A percentile compares a stretch with the other conserved stretches of the same genome.
phyloP scores from a whole-genome alignment of 2,113 vertebrate species.

The Ibidorhyncha struthersii region DNA sequence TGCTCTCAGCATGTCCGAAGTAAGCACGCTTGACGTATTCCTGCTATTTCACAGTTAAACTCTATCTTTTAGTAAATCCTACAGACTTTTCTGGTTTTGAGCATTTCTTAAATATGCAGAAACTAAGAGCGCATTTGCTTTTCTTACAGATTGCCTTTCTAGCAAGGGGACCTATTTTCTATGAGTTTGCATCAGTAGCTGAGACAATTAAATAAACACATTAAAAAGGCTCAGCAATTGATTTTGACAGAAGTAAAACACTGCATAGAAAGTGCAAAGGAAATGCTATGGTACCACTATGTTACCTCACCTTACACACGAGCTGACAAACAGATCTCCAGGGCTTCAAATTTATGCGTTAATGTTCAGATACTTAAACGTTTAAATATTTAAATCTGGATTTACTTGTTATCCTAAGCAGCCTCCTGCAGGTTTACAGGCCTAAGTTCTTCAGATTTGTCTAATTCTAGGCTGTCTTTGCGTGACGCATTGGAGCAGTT shows the following conservation, averaged over 20 bases:
- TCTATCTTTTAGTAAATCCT: not conserved
- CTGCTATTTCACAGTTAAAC: not conserved
- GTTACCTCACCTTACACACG: not conserved
- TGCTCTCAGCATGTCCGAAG: not conserved
- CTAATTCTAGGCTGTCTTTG: slow-evolving; percentile 23
- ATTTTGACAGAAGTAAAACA: not conserved
- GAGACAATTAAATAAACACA: not conserved
- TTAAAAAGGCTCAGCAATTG: not conserved
- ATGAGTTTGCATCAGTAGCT: not conserved
- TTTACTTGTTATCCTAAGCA: slow-evolving; percentile 63
- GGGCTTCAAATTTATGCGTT: not conserved
- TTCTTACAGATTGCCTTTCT: not conserved
- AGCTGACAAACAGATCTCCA: not conserved
- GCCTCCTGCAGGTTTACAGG: slow-evolving; percentile 61
- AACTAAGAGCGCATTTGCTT: not conserved
- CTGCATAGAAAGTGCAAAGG: not conserved
- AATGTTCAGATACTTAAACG: slow-evolving; percentile 10
- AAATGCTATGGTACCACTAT: not conserved
- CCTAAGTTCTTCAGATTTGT: slow-evolving; percentile 27
- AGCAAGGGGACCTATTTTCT: not conserved
- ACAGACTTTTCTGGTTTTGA: not conserved
- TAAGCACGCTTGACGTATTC: not conserved
- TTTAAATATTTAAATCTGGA: slow-evolving; percentile 66
- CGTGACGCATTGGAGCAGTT: not conserved
- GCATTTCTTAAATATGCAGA: not conserved